Conservation (phyloP, 2,888 invertebrate genomes). For the Xestia xanthographa region DNA sequence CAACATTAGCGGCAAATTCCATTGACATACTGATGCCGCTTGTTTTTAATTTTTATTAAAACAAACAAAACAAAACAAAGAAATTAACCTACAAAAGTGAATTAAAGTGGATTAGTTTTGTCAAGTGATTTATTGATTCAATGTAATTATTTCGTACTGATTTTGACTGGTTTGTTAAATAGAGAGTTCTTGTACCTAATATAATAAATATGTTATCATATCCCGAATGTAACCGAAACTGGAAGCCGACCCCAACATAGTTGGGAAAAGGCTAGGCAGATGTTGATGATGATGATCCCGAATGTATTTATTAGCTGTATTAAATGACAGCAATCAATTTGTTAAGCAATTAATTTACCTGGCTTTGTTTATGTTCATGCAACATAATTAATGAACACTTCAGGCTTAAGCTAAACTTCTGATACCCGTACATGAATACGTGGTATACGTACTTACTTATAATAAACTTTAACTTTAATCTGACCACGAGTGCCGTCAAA, state of each 20-base stretch:
- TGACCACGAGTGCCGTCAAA: constrained; percentile 7
- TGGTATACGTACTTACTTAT: background rate
- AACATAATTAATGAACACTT: background rate
- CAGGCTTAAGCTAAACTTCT: background rate
- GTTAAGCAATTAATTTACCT: background rate
- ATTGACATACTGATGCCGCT: background rate
- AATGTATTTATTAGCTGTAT: background rate
- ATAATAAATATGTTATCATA: background rate
- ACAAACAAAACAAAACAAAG: background rate
- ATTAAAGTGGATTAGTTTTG: background rate
- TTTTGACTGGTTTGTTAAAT: background rate
- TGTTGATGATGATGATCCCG: too few relatives aligned
- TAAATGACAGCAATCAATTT: background rate
- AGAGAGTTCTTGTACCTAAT: background rate
- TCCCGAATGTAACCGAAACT: too few relatives aligned
- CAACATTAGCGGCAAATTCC: background rate
- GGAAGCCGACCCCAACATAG: too few relatives aligned
- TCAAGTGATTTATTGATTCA: background rate
- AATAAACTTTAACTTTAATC: constrained; percentile 1
- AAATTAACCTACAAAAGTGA: background rate
- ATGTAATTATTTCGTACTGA: background rate
- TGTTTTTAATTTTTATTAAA: background rate
- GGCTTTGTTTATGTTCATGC: background rate
- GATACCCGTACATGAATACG: background rate
- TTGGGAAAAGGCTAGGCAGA: too few relatives aligned